These are phyloP conservation scores for Spea multiplicata DNA, from an alignment of 2,113 vertebrate species.

Conservation along the genomic window DNA sequence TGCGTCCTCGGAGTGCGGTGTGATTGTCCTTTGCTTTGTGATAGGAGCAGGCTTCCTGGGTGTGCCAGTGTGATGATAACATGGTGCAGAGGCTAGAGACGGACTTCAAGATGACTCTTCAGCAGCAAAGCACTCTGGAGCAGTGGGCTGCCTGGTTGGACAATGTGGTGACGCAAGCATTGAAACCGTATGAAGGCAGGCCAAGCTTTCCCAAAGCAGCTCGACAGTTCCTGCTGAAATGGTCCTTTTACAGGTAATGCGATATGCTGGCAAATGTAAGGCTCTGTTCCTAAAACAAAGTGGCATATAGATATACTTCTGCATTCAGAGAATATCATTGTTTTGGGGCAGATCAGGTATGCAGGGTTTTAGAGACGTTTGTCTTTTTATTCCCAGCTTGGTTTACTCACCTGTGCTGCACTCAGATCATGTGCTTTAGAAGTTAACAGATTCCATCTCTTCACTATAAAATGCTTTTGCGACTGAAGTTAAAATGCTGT, in stretches of 20 bases:
- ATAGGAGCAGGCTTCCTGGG: constrained; percentile 84
- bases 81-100: constrained; percentile 80
- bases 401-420: no score
- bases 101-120: constrained; percentile 82
- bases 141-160: constrained; percentile 82
- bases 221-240: constrained; percentile 76
- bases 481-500: no score
- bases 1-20: not conserved
- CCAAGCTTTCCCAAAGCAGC: constrained; percentile 80
- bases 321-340: no score
- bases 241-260: constrained; percentile 80
- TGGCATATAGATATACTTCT: not conserved
- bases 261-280: no score
- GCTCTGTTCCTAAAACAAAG: not conserved
- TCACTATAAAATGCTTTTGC: no score
- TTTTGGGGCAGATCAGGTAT: no score
- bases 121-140: constrained; percentile 81
- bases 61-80: constrained; percentile 81
- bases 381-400: no score
- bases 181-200: constrained; percentile 78
- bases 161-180: constrained; percentile 77
- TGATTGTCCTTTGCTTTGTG: constrained; percentile 48
- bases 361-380: no score
- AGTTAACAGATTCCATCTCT: no score
- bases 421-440: no score